Base-by-base conservation (phyloP, 1,140 invertebrate genomes). In the Heliconius himera region DNA sequence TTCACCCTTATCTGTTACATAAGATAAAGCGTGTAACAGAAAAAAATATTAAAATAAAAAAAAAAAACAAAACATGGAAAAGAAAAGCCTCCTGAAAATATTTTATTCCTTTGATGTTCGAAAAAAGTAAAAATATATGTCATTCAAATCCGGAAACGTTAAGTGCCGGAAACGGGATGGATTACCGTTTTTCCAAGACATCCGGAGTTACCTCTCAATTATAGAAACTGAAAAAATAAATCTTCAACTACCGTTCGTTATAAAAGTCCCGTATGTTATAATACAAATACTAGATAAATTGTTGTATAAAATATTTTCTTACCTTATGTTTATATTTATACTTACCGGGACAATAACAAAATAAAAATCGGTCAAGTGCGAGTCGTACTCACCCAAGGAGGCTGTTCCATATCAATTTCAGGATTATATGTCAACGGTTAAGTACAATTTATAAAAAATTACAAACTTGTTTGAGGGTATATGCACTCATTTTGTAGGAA, bases 101-200 rank as follows among this genome's bases (percentile, higher is more conserved):
- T 29, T 26, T 66, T 26, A 66, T 66, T 29, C 54, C 54, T 75
- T 75, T 75, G 74, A 66, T 75, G 54, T 75, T 38, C 8, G 29
- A 20, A 49, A 49, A 46, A 54, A 75, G 22, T 66, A 75, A 75
- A 22, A 75, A 66, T 75, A 75, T 20, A 60, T 20, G 60, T 75
- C 8, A 73, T 46, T 38, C 38, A 26, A 66, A 41, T 66, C 18
- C 33, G 26, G 18, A 60, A 38, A 60, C 74, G 54, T 18, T 66
- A 38, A 29, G 22, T 38, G 74, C 20, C 18, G 54, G 20, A 75
- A 66, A 74, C 36, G 49, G 22, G 20, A 8, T 26, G 29, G 11
- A 66, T 66, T 26, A 26, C 26, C 22, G 11, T 29, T 26, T 66
- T 16, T 6, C 26, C 26, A 29, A 66, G 60, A 66, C 22, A 66